Evolutionary conservation across 1,140 invertebrate genomes (phyloP).

Genomic region (Patella vulgata): DNA sequence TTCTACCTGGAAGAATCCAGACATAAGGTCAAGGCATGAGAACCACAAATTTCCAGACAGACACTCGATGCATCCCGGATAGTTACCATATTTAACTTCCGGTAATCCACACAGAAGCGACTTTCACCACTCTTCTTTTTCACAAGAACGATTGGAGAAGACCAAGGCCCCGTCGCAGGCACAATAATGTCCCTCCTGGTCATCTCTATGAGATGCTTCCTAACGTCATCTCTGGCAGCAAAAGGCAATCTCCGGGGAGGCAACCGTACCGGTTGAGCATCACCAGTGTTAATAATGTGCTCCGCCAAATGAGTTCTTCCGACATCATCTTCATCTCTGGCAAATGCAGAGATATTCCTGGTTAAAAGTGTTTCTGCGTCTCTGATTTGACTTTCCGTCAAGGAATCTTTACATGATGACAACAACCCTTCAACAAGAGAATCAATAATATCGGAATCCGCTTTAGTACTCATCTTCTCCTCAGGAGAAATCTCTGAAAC

Average conservation of each 20-base stretch:
- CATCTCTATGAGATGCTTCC: conserved; percentile 14
- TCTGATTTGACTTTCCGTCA: no score
- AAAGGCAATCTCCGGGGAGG: conserved; percentile 11
- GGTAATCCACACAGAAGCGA: conserved; percentile 11
- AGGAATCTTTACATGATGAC: no score
- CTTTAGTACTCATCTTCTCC: no score
- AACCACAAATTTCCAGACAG: conserved; percentile 21
- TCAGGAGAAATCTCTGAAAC: no score
- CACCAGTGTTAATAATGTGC: conserved; percentile 21
- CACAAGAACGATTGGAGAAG: conserved; percentile 15
- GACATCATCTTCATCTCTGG: conserved; percentile 19
- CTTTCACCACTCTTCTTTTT: conserved; percentile 17
- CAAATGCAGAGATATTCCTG: no score
- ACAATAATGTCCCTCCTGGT: conserved; percentile 5
- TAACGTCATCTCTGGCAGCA: conserved; percentile 25
- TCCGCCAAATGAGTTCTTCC: conserved; percentile 8
- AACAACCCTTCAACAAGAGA: no score
- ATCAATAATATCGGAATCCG: no score
- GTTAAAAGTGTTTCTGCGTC: no score
- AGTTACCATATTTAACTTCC: no score
- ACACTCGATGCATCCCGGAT: conserved; percentile 18
- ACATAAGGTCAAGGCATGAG: conserved; percentile 26
- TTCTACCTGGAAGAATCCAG: conserved; percentile 59
- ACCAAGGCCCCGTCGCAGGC: conserved; percentile 4
- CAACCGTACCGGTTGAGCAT: conserved; percentile 16